Evolutionary conservation across 2,113 vertebrate genomes (phyloP), one percentile per base, ranked within the genome.

Genomic region (Paratilapia polleni): DNA sequence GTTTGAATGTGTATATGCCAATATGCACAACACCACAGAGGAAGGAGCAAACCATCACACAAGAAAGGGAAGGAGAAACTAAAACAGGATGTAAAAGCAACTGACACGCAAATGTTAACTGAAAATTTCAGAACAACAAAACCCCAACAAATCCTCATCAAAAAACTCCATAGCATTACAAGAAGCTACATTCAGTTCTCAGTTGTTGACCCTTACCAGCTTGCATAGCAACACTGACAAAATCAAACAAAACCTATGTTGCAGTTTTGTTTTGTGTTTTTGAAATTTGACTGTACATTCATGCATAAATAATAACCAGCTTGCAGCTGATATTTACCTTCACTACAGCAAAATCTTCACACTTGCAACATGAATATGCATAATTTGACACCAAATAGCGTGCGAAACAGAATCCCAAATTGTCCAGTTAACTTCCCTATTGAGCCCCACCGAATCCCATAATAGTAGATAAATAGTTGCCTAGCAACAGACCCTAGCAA

Each of bases 381-480:
- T 81, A 61, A 84, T 63, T 73, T 82, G 81, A 86, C 78, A 81
- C 76, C 62, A 52, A 82, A 41, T 34, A 38, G 60, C 57, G 78
- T 54, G 41, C 43, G 73, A 85, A 90, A 88, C 81, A 90, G 68
- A 86, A 74, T 90, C 87, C 76, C 64, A 91, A 89, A 92, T 90
- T 87, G 87, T 81, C 82, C 54, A 54, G 68, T 75, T 80, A 85
- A 92, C 88, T 86, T 88, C 83, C 82, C 80, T 70, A 82, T 86
- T 77, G 77, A 85, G 64, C 79, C 63, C 31, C 73, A 58, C 59
- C 58, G 24, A 93, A 93, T 90, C 91, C 91, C 92, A 94, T 94
- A 94, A 92, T 94, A 92, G 87, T 88, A 89, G 85, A 89, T 86
- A 91, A 87, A 85, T 4, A 57, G 89, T 92, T 92, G 88, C 93